Percentiles rank a stretch among this genome's conserved stretches.
Evolutionary conservation across 2,888 invertebrate genomes (phyloP).

Genomic region (Chirona hameri): DNA sequence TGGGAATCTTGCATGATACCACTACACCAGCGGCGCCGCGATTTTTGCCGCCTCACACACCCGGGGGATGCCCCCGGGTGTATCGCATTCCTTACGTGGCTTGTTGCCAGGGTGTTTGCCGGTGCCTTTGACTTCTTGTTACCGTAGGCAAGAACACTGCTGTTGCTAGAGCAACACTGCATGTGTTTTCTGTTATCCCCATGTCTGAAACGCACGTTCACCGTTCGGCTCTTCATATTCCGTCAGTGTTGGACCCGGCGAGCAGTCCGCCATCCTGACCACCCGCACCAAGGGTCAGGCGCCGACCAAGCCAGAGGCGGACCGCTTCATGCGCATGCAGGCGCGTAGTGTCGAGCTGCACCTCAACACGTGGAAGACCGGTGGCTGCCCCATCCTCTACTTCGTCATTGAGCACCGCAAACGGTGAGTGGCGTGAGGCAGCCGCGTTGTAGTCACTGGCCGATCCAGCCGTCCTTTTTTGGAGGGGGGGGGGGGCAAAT

Average conservation of each 20-base stretch:
- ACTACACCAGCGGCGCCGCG: too few relatives aligned
- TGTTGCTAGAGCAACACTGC: too few relatives aligned
- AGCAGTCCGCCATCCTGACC: conserved; percentile 81
- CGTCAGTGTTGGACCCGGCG: conserved; percentile 81
- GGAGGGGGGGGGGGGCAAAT: too few relatives aligned
- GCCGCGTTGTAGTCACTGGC: too few relatives aligned
- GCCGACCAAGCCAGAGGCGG: conserved; percentile 83
- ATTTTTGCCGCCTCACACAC: too few relatives aligned
- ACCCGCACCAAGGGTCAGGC: conserved; percentile 89
- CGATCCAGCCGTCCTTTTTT: too few relatives aligned
- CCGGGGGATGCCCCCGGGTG: too few relatives aligned
- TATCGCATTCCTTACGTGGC: background rate
- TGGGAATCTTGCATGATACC: too few relatives aligned
- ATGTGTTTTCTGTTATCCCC: too few relatives aligned
- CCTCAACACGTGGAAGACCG: conserved; percentile 88
- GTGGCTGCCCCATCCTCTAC: conserved; percentile 91
- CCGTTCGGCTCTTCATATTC: background rate
- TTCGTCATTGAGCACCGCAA: conserved; percentile 93
- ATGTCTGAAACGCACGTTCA: too few relatives aligned
- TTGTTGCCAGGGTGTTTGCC: background rate
- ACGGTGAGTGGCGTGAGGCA: conserved; percentile 58
- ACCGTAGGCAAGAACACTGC: too few relatives aligned
- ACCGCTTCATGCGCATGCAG: conserved; percentile 82
- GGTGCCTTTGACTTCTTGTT: conserved; percentile 31
- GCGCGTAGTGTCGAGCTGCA: conserved; percentile 90